A percentile compares a stretch with the other conserved stretches of the same genome.
Conservation (phyloP, 1,140 invertebrate genomes). For the Solenopsis fugax region DNA sequence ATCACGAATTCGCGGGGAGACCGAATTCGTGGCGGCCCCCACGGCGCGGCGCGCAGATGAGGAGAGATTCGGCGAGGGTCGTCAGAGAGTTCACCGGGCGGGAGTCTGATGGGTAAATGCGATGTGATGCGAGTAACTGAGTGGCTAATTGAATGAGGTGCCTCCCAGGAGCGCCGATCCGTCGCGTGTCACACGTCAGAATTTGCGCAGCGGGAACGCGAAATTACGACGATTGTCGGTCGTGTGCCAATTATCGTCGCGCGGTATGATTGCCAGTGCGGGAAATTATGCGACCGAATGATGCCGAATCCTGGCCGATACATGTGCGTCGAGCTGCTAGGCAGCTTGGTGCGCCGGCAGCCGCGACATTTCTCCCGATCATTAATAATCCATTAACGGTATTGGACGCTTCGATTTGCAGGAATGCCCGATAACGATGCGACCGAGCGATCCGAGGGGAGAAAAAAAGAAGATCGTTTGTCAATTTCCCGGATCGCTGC, state of each 20-base stretch:
- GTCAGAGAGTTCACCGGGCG: slow-evolving; percentile 64
- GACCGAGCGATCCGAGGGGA: slow-evolving; percentile 38
- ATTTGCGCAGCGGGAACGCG: slow-evolving; percentile 75
- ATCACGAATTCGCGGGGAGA: slow-evolving; percentile 65
- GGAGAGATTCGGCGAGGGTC: slow-evolving; percentile 60
- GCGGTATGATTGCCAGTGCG: slow-evolving; percentile 71
- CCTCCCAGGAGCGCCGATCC: slow-evolving; percentile 83
- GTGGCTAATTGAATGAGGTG: slow-evolving; percentile 86
- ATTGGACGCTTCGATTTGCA: slow-evolving; percentile 60
- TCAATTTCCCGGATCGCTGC: slow-evolving; percentile 69
- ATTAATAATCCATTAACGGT: slow-evolving; percentile 71
- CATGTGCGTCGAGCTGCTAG: background rate
- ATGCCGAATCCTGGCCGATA: slow-evolving; percentile 33
- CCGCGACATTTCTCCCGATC: slow-evolving; percentile 65
- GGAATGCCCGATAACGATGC: slow-evolving; percentile 56
- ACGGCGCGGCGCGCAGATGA: slow-evolving; percentile 37
- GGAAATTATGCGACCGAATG: slow-evolving; percentile 61
- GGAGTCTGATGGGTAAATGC: slow-evolving; percentile 80
- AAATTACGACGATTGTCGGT: slow-evolving; percentile 76
- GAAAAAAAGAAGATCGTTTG: slow-evolving; percentile 74
- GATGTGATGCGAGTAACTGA: slow-evolving; percentile 86
- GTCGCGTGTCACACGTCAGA: slow-evolving; percentile 83
- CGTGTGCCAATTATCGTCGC: slow-evolving; percentile 74
- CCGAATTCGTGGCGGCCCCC: slow-evolving; percentile 26
- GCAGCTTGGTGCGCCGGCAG: background rate